phyloP scores from a whole-genome alignment of 35 echinoderm and acorn worm genomes.

The Apostichopus californicus region DNA sequence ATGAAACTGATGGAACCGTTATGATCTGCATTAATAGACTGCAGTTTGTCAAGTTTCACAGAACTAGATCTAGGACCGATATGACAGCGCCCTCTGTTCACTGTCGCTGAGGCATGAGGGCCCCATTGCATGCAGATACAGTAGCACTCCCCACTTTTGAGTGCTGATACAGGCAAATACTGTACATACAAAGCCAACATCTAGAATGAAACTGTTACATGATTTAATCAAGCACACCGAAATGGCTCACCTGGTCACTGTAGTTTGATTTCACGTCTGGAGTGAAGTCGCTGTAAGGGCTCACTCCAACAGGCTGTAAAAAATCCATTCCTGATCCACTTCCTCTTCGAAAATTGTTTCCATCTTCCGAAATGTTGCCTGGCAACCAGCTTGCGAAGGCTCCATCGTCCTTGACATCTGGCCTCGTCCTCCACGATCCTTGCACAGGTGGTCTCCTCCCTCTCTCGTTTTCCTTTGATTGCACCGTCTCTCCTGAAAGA shows the following conservation, averaged over 20 bases:
- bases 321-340: constrained; percentile 4
- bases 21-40: too few relatives aligned
- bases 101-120: too few relatives aligned
- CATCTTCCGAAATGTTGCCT: background rate
- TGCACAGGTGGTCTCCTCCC: background rate
- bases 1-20: too few relatives aligned
- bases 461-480: constrained; percentile 1
- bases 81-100: too few relatives aligned
- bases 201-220: too few relatives aligned
- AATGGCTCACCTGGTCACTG: constrained; percentile 39
- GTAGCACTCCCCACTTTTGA: too few relatives aligned
- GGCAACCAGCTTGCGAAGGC: background rate
- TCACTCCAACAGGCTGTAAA: background rate
- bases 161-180: too few relatives aligned
- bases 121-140: too few relatives aligned
- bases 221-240: background rate
- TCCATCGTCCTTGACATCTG: background rate
- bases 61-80: too few relatives aligned
- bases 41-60: too few relatives aligned
- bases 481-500: constrained; percentile 53
- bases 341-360: background rate
- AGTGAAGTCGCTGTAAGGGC: background rate
- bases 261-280: constrained; percentile 21
- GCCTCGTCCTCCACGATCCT: background rate
- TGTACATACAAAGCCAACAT: too few relatives aligned